Conservation (phyloP, 1,140 invertebrate genomes). For the Atta colombica region DNA sequence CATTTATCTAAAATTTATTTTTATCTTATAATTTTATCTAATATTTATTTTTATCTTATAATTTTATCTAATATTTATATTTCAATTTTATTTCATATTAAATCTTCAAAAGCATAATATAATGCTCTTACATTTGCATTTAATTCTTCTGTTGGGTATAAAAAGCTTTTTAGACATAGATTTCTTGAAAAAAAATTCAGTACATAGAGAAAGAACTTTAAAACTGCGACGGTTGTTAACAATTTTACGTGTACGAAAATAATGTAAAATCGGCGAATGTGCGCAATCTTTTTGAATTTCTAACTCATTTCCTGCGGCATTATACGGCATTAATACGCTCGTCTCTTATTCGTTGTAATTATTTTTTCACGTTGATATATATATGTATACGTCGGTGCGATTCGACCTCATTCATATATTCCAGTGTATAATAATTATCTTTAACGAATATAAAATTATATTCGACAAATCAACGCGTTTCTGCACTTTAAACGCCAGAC, state of each 20-base stretch:
- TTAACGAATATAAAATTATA: conserved; percentile 15
- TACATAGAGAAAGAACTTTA: background rate
- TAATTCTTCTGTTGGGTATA: background rate
- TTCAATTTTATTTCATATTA: background rate
- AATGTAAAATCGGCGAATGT: conserved; percentile 3
- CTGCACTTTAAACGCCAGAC: background rate
- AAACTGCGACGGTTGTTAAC: conserved; percentile 23
- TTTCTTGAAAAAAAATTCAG: conserved; percentile 3
- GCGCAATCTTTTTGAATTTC: conserved; percentile 46
- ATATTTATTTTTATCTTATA: too few relatives aligned
- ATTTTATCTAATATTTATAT: too few relatives aligned
- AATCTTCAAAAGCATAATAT: background rate
- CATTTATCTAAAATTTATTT: too few relatives aligned
- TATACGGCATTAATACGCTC: background rate
- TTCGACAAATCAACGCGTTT: conserved; percentile 26
- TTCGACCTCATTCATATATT: background rate
- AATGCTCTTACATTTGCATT: background rate
- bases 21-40: too few relatives aligned
- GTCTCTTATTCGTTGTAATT: conserved; percentile 29
- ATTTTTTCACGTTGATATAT: conserved; percentile 13
- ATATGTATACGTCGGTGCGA: background rate
- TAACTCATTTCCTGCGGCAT: conserved; percentile 8
- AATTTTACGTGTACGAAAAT: conserved; percentile 5
- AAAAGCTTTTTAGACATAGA: background rate
- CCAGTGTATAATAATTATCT: conserved; percentile 21